These are phyloP conservation scores for Lasioglossum villosulum DNA, from an alignment of 2,888 invertebrate genomes.

Conservation along the genomic window DNA sequence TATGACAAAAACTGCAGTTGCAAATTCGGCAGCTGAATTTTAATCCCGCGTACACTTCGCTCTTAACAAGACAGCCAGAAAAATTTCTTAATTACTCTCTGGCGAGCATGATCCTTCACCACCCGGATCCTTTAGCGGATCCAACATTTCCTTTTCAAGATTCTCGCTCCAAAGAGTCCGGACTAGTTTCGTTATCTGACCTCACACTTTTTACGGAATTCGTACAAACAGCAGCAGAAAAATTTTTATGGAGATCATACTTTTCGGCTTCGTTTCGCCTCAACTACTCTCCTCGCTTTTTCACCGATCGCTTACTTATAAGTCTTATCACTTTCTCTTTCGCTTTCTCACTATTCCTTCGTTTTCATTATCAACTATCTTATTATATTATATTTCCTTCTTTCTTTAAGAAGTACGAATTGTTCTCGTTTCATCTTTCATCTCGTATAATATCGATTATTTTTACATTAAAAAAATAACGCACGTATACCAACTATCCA, in stretches of 20 bases:
- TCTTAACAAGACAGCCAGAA: slow-evolving; percentile 9
- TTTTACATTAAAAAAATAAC: no score
- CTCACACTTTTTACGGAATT: neutral
- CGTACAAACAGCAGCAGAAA: neutral
- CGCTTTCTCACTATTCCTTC: neutral
- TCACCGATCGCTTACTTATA: slow-evolving; percentile 20
- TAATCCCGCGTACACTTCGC: slow-evolving; percentile 20
- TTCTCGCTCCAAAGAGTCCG: neutral
- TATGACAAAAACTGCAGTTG: neutral
- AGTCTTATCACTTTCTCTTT: neutral
- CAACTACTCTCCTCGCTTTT: neutral
- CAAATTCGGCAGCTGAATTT: slow-evolving; percentile 6
- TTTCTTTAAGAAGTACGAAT: no score
- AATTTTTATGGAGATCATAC: neutral
- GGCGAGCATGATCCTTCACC: slow-evolving; percentile 1
- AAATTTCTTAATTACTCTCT: slow-evolving; percentile 45
- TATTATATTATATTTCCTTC: no score
- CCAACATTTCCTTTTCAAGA: slow-evolving; percentile 7
- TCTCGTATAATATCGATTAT: no score
- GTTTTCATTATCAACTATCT: neutral
- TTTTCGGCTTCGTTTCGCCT: neutral
- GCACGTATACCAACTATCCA: no score
- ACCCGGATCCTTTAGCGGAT: neutral
- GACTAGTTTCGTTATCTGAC: neutral
- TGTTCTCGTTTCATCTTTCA: neutral